Base-by-base conservation (phyloP, 2,113 vertebrate genomes). In the Archilochus colubris region DNA sequence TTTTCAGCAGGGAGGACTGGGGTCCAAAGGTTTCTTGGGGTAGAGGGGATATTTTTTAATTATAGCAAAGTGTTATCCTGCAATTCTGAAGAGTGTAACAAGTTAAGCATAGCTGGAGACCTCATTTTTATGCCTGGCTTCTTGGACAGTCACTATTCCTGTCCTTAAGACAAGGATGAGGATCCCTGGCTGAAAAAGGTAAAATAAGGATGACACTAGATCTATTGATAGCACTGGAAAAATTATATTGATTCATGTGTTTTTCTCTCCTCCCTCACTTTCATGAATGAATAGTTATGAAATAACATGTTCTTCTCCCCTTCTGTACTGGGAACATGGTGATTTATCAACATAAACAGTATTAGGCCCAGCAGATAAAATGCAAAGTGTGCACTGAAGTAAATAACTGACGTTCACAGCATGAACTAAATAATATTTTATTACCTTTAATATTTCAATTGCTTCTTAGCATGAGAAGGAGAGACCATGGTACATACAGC, bases 361-460 rank as follows among this genome's bases (percentile, higher is more conserved):
- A 77, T 84, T 82, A 97, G 89, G 76, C 89, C 92, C 92, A 86
- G 91, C 91, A 96, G 96, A 95, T 95, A 95, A 96, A 95, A 96
- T 89, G 91, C 77, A 94, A 97, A 95, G 82, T 16, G 2, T 89
- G 92, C 94, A 87, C 83, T 93, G 94, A 96, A 94, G 90, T 96
- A 96, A 96, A 96, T 91, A 94, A 97, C 92, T 91, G 92, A 97
- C 93, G 93, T 87, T 94, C 95, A 86, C 94, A 97, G 89, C 77
- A 73, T 82, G 94, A 96, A 89, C 82, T 96, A 96, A 96, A 96
- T 97, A 85, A 96, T 24, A 2, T 94, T 96, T 96, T 95, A 96
- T 94, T 95, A 93, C 83, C 83, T 95, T 95, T 96, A 96, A 94
- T 95, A 97, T 94, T 97, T 96, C 93, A 97, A 75, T 96, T 94